These are phyloP conservation scores for Clepsis dumicolana DNA, from an alignment of 2,888 invertebrate species.

Conservation along the genomic window DNA sequence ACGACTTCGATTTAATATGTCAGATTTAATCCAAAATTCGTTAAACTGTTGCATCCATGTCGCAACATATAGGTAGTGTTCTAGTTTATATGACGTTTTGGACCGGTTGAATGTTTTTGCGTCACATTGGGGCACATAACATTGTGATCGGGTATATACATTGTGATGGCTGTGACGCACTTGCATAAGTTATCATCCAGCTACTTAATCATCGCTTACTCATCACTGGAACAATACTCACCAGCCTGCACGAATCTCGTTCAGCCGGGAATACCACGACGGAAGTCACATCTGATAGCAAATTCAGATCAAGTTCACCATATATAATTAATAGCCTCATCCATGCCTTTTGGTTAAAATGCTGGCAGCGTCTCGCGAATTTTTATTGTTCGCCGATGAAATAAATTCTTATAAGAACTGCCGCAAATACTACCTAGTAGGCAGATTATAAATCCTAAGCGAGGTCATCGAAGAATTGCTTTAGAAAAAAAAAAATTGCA, in stretches of 20 bases:
- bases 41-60: no score
- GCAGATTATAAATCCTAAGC: conserved; percentile 67
- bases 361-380: conserved; percentile 57
- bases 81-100: no score
- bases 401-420: conserved; percentile 67
- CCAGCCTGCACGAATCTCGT: conserved; percentile 14
- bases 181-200: conserved; percentile 48
- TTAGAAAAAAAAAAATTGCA: conserved; percentile 50
- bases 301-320: conserved; percentile 51
- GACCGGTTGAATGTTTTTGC: conserved; percentile 3
- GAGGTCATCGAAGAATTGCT: conserved; percentile 58
- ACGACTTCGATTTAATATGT: no score
- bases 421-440: conserved; percentile 62
- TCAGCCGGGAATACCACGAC: conserved; percentile 47
- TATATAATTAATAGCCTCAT: conserved; percentile 68
- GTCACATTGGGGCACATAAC: conserved; percentile 13
- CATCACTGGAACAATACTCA: conserved; percentile 44
- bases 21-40: no score
- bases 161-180: conserved; percentile 51
- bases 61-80: no score
- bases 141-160: conserved; percentile 27
- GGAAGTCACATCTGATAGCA: conserved; percentile 49
- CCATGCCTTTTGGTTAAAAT: conserved; percentile 62
- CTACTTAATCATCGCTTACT: conserved; percentile 51
- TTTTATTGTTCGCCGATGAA: conserved; percentile 68